Base-by-base conservation (phyloP, 1,140 invertebrate genomes). In the Schlechtendalia chinensis region DNA sequence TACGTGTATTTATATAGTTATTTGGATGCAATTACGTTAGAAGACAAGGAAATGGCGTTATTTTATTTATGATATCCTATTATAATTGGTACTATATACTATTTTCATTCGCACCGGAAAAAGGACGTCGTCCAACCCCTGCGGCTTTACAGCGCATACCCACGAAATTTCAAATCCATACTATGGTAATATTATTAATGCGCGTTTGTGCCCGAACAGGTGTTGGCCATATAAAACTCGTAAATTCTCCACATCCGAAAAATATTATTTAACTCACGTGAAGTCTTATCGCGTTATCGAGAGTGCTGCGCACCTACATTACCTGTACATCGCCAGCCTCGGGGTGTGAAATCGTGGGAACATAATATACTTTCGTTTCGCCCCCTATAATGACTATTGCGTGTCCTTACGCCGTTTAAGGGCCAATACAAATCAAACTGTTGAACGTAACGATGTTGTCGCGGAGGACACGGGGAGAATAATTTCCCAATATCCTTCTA, bases 351-450 rank as follows among this genome's bases (percentile, higher is more conserved):
- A 63, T 63, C 59, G 59, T 63, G 59, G 59, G 59, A 63, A 63
- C n/a, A n/a, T n/a, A n/a, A n/a, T 19, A 32, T 56, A 19, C 4
- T 29, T 39, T 17, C 8, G 16, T 63, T 63, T 63, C 27, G 59
- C 27, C 59, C 59, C 59, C 24, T 63, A 63, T n/a, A n/a, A 61
- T 29, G 3, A 61, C n/a, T n/a, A 16, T 63, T 32, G 59, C 59
- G 59, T 63, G 59, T 32, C 27, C 59, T 63, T n/a, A 32, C 27
- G 17, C 59, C 59, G 32, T 63, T 63, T 63, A 63, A 63, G 27
- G 16, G 27, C 59, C 12, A 63, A 17, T 32, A 63, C 59, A 63
- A 63, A 63, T 63, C 59, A 63, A 63, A 63, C 27, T 63, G 59
- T 63, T 63, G 59, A 63, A 19, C 27, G 17, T 16, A 10, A 32